phyloP scores from a whole-genome alignment of 2,888 invertebrate species.

The Synergus itoensis region DNA sequence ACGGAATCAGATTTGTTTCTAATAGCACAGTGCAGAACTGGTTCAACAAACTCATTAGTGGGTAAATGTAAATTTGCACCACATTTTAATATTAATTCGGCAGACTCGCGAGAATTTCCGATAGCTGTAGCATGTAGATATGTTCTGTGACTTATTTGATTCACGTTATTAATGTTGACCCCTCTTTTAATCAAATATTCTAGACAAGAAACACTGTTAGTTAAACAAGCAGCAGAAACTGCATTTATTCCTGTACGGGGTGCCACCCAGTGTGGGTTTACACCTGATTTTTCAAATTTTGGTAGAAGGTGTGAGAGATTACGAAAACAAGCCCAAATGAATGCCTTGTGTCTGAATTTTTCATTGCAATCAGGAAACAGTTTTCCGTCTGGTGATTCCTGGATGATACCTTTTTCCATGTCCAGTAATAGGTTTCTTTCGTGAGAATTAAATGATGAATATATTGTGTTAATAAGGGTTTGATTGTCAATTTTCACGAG shows the following conservation, averaged over 20 bases:
- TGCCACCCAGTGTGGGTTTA: constrained; percentile 83
- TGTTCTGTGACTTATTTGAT: constrained; percentile 71
- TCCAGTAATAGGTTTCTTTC: constrained; percentile 70
- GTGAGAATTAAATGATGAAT: constrained; percentile 65
- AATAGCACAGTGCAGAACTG: constrained; percentile 79
- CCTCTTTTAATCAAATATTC: constrained; percentile 85
- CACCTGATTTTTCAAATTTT: constrained; percentile 84
- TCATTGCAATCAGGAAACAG: constrained; percentile 52
- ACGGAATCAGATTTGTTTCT: constrained; percentile 71
- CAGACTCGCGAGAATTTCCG: constrained; percentile 76
- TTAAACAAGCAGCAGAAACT: constrained; percentile 87
- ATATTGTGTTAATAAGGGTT: constrained; percentile 67
- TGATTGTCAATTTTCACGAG: constrained; percentile 62
- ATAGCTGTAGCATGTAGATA: constrained; percentile 79
- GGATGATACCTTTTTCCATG: constrained; percentile 66
- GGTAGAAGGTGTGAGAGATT: constrained; percentile 85
- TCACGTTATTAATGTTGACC: constrained; percentile 82
- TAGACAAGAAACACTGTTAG: constrained; percentile 86
- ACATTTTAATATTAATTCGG: constrained; percentile 75
- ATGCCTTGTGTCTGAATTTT: constrained; percentile 81
- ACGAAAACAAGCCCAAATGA: constrained; percentile 89
- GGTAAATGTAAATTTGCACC: constrained; percentile 72
- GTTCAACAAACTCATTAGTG: constrained; percentile 70
- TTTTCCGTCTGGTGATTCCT: constrained; percentile 48
- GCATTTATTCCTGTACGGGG: constrained; percentile 86